Percentiles rank a stretch among this genome's conserved stretches.
phyloP scores from a whole-genome alignment of 2,888 invertebrate genomes.

The Leucania comma region DNA sequence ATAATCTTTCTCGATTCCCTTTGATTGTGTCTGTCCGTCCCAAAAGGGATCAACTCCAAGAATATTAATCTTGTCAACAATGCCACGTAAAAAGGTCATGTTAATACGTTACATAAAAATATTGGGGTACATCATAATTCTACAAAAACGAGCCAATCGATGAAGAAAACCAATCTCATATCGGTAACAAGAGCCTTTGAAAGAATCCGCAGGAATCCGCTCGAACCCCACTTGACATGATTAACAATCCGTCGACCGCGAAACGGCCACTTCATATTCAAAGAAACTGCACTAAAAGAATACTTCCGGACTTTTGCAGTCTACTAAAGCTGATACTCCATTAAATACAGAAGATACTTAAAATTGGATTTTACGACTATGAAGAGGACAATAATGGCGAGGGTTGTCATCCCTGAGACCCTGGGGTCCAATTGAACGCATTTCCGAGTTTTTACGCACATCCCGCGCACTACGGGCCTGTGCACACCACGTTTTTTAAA shows the following conservation, averaged over 20 bases:
- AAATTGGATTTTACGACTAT: slow-evolving; percentile 25
- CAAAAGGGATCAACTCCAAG: slow-evolving; percentile 44
- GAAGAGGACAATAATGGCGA: slow-evolving; percentile 28
- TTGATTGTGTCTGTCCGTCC: slow-evolving; percentile 42
- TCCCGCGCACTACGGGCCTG: neutral
- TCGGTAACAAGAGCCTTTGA: slow-evolving; percentile 8
- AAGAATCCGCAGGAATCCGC: slow-evolving; percentile 1
- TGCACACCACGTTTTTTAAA: too few relatives aligned
- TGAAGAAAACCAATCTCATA: slow-evolving; percentile 12
- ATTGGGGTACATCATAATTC: neutral
- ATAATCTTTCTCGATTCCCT: slow-evolving; percentile 51
- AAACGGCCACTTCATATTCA: neutral
- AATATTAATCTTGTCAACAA: slow-evolving; percentile 59
- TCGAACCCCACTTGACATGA: slow-evolving; percentile 30
- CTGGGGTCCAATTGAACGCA: slow-evolving; percentile 27
- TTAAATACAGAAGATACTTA: slow-evolving; percentile 20
- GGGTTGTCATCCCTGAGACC: slow-evolving; percentile 16
- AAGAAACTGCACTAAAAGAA: neutral
- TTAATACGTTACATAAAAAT: slow-evolving; percentile 35
- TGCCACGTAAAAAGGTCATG: slow-evolving; percentile 33
- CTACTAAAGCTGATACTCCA: slow-evolving; percentile 2
- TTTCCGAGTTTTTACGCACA: slow-evolving; percentile 38
- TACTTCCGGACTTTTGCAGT: slow-evolving; percentile 2
- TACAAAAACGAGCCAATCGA: slow-evolving; percentile 16
- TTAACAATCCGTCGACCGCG: slow-evolving; percentile 10